These are phyloP conservation scores for Erebia palarica DNA, from an alignment of 2,888 invertebrate species.

Conservation along the genomic window DNA sequence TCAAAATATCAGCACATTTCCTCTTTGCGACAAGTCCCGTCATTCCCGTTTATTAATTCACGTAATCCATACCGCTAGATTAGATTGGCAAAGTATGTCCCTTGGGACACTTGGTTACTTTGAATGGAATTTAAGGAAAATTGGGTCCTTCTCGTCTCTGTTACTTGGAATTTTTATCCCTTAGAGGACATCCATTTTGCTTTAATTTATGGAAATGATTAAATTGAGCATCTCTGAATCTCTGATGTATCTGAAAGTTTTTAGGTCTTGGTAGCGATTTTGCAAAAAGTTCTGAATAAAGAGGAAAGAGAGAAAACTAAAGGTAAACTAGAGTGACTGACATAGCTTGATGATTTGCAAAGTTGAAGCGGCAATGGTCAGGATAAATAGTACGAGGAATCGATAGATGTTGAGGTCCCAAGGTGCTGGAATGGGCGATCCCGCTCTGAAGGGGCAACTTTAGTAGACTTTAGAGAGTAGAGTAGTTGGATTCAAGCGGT, in stretches of 20 bases:
- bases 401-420: too few relatives aligned
- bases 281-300: neutral
- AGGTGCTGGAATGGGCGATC: too few relatives aligned
- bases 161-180: slow-evolving; percentile 10
- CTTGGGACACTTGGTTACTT: slow-evolving; percentile 39
- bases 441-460: too few relatives aligned
- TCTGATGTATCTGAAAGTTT: neutral
- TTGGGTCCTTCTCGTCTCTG: slow-evolving; percentile 29
- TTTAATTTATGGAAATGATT: neutral
- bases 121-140: slow-evolving; percentile 41
- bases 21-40: slow-evolving; percentile 1
- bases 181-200: slow-evolving; percentile 7
- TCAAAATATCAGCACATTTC: slow-evolving; percentile 1
- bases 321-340: too few relatives aligned
- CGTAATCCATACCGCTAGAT: slow-evolving; percentile 39
- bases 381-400: too few relatives aligned
- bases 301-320: too few relatives aligned
- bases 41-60: slow-evolving; percentile 38
- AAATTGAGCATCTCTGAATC: neutral
- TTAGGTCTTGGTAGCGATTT: neutral
- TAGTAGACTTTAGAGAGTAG: too few relatives aligned
- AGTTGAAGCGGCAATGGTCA: too few relatives aligned
- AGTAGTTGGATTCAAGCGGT: too few relatives aligned
- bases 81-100: slow-evolving; percentile 42
- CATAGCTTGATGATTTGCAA: too few relatives aligned